Evolutionary conservation across 2,888 invertebrate species (phyloP), one percentile per base, ranked within the genome.

Genomic region (Teleogryllus oceanicus): DNA sequence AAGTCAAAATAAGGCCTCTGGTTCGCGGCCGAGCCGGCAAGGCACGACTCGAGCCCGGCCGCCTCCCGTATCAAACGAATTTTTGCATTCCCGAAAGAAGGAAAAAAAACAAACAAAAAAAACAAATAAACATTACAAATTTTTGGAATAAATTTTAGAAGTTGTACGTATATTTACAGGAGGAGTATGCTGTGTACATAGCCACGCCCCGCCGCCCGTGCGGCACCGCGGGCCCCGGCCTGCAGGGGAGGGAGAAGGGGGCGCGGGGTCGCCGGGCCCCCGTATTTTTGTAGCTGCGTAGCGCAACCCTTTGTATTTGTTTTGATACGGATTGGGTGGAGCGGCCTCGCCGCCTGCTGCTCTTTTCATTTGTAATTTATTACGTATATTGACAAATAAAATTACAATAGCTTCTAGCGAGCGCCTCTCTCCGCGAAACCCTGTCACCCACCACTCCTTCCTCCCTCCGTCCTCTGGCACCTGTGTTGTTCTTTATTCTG

Each of bases 311-410:
- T 62, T 62, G 62, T 62, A 62, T 62, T 62, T 62, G 62, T 62
- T 62, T 62, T 62, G 62, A 62, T 62, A 62, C 62, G 62, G 62
- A 62, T n/a, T 62, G 62, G 62, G 62, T n/a, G 62, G 37, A 62
- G n/a, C 62, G 62, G n/a, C 62, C 62, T 18, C 13, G 62, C 62
- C 62, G 62, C n/a, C n/a, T 16, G 62, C 62, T n/a, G 13, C 13
- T 62, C 62, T 62, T 62, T 62, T 62, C 62, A 62, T 62, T 62
- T 62, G 62, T 62, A 62, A 62, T 62, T 62, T 62, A 62, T 62
- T 62, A 62, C 62, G 37, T 37, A 37, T 62, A 62, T 62, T 62
- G 62, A 62, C 62, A 62, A 62, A 62, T 62, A 62, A 62, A 62
- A 62, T 62, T 62, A 62, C 62, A 62, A 62, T 62, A 62, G 62